Evolutionary conservation across 1,140 invertebrate genomes (phyloP).

Genomic region (Cherax quadricarinatus): DNA sequence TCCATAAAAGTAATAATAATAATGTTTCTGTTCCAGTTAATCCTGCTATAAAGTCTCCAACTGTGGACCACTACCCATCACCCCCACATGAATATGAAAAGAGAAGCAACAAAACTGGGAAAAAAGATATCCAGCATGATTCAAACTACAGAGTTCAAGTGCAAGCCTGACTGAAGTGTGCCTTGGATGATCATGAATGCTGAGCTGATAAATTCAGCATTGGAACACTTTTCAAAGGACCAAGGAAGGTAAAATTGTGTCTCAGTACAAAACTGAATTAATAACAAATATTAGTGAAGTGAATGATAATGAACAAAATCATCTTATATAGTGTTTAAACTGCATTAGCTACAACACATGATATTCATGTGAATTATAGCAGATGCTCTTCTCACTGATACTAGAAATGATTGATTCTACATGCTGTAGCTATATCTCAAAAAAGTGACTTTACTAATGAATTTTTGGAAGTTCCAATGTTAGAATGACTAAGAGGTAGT

Average conservation of each 20-base stretch:
- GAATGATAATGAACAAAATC: too few relatives aligned
- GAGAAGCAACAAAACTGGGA: conserved; percentile 48
- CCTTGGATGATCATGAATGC: conserved; percentile 58
- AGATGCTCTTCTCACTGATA: too few relatives aligned
- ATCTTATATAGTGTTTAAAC: too few relatives aligned
- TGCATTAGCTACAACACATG: too few relatives aligned
- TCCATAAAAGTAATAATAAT: too few relatives aligned
- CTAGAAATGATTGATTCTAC: too few relatives aligned
- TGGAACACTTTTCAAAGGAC: neutral
- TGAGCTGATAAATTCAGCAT: neutral
- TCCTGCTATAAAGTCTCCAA: conserved; percentile 60
- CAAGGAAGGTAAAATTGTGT: neutral
- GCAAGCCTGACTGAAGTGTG: conserved; percentile 59
- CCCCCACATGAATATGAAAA: conserved; percentile 60
- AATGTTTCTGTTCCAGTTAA: conserved; percentile 22
- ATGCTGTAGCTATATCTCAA: too few relatives aligned
- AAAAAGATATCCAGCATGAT: conserved; percentile 58
- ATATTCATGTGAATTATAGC: too few relatives aligned
- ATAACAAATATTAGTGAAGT: neutral
- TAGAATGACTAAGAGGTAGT: too few relatives aligned
- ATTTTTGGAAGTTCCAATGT: too few relatives aligned
- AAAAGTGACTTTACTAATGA: too few relatives aligned
- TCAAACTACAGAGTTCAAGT: conserved; percentile 60
- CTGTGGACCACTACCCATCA: conserved; percentile 57
- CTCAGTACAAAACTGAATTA: neutral